These are phyloP conservation scores for Tethea ocularis DNA, from an alignment of 2,888 invertebrate genomes.

Conservation along the genomic window DNA sequence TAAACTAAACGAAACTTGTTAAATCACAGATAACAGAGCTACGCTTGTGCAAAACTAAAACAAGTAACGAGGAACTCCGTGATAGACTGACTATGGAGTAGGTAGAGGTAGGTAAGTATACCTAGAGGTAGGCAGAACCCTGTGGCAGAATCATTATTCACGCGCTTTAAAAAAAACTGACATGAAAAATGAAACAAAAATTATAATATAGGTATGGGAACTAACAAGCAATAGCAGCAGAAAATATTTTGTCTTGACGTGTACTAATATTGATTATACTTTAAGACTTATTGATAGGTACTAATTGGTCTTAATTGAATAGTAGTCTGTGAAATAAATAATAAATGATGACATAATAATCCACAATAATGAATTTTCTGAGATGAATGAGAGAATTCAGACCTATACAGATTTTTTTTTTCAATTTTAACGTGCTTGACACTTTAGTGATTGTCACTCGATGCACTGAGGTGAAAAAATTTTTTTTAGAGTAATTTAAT, in stretches of 20 bases:
- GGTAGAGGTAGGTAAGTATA: neutral
- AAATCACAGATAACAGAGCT: constrained; percentile 27
- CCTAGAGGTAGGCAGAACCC: no score
- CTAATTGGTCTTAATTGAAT: neutral
- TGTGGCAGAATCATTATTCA: neutral
- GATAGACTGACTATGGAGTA: neutral
- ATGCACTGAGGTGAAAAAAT: no score
- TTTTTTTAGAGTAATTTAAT: no score
- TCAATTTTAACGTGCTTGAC: no score
- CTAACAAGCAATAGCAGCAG: neutral
- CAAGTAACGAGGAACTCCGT: constrained; percentile 9
- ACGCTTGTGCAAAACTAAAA: constrained; percentile 14
- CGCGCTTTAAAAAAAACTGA: neutral
- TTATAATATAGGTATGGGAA: neutral
- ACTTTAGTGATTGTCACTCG: no score
- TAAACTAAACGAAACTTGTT: constrained; percentile 23
- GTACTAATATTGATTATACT: neutral
- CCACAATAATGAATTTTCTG: no score
- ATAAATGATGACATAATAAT: no score
- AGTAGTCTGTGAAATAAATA: neutral
- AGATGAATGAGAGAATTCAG: no score
- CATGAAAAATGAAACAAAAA: neutral
- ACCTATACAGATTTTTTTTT: no score
- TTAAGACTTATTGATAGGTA: neutral
- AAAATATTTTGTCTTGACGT: neutral